Base-by-base conservation (phyloP, 2,888 invertebrate genomes). In the Drosophila demipolita region DNA sequence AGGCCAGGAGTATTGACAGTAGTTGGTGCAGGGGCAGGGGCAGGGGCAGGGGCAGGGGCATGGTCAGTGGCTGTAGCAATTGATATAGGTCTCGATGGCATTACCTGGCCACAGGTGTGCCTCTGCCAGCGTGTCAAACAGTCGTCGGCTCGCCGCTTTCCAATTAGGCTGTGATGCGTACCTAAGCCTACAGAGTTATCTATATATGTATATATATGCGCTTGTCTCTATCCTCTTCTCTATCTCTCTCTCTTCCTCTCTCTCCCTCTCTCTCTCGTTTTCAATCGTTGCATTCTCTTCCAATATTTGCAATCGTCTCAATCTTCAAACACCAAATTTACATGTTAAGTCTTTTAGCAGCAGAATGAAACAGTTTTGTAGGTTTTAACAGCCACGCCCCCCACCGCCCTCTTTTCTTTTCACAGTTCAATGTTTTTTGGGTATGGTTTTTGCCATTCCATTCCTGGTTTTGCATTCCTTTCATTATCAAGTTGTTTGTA, bases 61-160 rank as follows among this genome's bases (percentile, higher is more conserved):
- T 45, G 33, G 26, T 8, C 38, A 26, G 29, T 36, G 42, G 54
- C 57, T 42, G 42, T 15, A 38, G n/a, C 60, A 62, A 23, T 65
- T 59, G 69, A 59, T 45, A 53, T 57, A 35, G 71, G 69, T 58
- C 40, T 32, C n/a, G 29, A n/a, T 32, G 23, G n/a, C 29, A 59
- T 35, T 73, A 76, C 73, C 78, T 73, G 78, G 38, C 52, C 73
- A 35, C 68, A 77, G 76, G 67, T 65, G 73, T 71, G 73, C 50
- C 11, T 15, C 54, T 38, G 65, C 40, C 58, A 59, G 64, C 35
- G 61, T 57, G 61, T 67, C 35, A 54, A 54, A 42, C 54, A 45
- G 26, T 68, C 65, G 57, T 63, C 54, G 45, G 49, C 50, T 59
- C 59, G 65, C 53, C 64, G 53, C 50, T 59, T 49, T 65, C 53